These are phyloP conservation scores for Epinotia nisella DNA, from an alignment of 2,888 invertebrate species.

Conservation along the genomic window DNA sequence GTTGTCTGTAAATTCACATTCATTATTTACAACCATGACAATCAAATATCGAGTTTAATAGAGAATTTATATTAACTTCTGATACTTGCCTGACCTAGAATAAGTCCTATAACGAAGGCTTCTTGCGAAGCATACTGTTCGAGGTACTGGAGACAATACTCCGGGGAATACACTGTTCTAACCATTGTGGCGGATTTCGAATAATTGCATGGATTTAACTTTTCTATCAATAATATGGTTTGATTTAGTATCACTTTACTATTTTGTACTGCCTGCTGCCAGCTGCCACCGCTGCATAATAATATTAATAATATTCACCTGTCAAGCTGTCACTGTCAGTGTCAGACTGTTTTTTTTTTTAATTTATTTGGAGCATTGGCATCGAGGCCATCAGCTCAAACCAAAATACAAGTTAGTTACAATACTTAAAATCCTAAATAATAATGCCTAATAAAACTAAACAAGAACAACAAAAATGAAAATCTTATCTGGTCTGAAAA, in stretches of 20 bases:
- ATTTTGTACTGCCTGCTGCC: no score
- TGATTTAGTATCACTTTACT: slow-evolving; percentile 16
- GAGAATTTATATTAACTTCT: slow-evolving; percentile 1
- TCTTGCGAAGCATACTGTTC: slow-evolving; percentile 86
- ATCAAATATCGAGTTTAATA: not conserved
- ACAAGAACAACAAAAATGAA: no score
- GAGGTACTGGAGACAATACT: slow-evolving; percentile 88
- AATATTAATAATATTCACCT: no score
- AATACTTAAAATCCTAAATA: no score
- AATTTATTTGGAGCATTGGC: no score
- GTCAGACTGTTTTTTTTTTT: no score
- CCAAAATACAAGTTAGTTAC: no score
- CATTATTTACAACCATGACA: not conserved
- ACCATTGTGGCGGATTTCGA: slow-evolving; percentile 79
- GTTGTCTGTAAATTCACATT: slow-evolving; percentile 79
- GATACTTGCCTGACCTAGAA: slow-evolving; percentile 90
- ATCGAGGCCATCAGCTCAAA: no score
- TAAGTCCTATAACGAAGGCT: slow-evolving; percentile 88
- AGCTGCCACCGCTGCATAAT: no score
- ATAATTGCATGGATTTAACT: slow-evolving; percentile 14
- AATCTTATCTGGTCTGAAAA: no score
- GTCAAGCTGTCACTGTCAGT: no score
- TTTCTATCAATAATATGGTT: slow-evolving; percentile 29
- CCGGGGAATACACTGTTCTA: slow-evolving; percentile 88
- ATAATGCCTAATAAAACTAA: no score